Evolutionary conservation across 1,140 invertebrate species (phyloP).

Genomic region (Caenorhabditis elegans): DNA sequence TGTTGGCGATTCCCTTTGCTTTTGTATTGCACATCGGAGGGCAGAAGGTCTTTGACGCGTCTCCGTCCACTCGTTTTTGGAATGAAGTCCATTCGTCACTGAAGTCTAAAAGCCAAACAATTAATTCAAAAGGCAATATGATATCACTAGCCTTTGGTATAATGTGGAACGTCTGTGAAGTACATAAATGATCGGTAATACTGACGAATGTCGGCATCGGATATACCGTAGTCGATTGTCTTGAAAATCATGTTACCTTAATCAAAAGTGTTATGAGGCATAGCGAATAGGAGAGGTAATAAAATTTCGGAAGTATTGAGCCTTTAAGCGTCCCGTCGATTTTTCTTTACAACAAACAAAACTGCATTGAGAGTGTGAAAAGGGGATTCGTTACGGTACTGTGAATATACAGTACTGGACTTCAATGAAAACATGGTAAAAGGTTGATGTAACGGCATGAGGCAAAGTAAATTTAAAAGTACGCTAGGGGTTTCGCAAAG

Average conservation of each 20-base stretch:
- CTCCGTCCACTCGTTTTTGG: not conserved
- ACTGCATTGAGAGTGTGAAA: too few species aligned
- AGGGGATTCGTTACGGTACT: too few species aligned
- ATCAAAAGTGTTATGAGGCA: too few species aligned
- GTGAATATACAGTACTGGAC: too few species aligned
- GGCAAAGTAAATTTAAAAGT: too few species aligned
- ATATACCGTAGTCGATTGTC: not conserved
- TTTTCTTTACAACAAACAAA: too few species aligned
- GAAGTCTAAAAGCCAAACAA: slow-evolving; percentile 21
- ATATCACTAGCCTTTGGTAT: not conserved
- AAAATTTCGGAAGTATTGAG: too few species aligned
- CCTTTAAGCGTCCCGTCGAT: too few species aligned
- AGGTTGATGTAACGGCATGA: too few species aligned
- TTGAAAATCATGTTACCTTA: not conserved
- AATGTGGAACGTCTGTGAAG: slow-evolving; percentile 12
- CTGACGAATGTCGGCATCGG: not conserved
- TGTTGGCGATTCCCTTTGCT: not conserved
- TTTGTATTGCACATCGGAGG: slow-evolving; percentile 20
- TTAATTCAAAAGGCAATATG: not conserved
- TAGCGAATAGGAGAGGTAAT: too few species aligned
- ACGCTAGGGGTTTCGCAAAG: too few species aligned
- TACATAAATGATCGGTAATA: slow-evolving; percentile 15
- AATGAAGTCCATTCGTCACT: slow-evolving; percentile 7
- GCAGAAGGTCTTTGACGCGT: not conserved
- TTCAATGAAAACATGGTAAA: too few species aligned